Conservation (phyloP, 2,797 vertebrate species). For the Phrynocephalus vlangalii region DNA sequence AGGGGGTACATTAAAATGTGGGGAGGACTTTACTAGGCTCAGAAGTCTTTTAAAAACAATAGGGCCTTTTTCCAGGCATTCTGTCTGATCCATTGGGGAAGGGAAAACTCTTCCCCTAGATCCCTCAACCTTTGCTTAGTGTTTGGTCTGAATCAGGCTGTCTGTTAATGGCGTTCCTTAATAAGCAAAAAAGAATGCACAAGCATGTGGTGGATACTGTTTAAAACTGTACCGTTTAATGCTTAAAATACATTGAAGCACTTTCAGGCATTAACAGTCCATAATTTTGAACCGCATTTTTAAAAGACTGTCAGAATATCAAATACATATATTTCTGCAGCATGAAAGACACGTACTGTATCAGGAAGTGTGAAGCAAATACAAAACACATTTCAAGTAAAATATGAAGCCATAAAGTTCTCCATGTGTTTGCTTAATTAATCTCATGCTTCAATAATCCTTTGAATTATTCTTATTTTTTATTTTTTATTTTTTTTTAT, state of each 20-base stretch:
- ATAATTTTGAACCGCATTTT: conserved; percentile 43
- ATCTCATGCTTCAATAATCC: conserved; percentile 45
- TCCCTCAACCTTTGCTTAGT: conserved; percentile 42
- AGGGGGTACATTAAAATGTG: conserved; percentile 56
- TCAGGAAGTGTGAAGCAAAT: conserved; percentile 66
- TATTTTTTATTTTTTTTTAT: conserved; percentile 37
- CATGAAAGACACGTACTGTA: conserved; percentile 41
- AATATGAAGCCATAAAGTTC: conserved; percentile 41
- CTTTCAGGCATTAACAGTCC: background rate
- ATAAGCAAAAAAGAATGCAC: conserved; percentile 38
- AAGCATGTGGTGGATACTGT: background rate
- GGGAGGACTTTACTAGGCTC: conserved; percentile 66
- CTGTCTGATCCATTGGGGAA: conserved; percentile 71
- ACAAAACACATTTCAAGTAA: conserved; percentile 66
- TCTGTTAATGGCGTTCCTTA: conserved; percentile 36
- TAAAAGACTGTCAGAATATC: conserved; percentile 4
- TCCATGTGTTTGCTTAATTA: conserved; percentile 66
- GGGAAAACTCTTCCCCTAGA: conserved; percentile 55
- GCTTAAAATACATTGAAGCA: background rate
- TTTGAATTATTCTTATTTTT: conserved; percentile 44
- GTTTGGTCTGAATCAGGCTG: conserved; percentile 51
- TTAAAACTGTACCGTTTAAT: conserved; percentile 34
- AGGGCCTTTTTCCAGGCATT: conserved; percentile 33
- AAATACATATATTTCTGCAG: conserved; percentile 57
- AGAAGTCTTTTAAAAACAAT: conserved; percentile 68